These are phyloP conservation scores for Elegia similella DNA, from an alignment of 2,888 invertebrate genomes.

Conservation along the genomic window DNA sequence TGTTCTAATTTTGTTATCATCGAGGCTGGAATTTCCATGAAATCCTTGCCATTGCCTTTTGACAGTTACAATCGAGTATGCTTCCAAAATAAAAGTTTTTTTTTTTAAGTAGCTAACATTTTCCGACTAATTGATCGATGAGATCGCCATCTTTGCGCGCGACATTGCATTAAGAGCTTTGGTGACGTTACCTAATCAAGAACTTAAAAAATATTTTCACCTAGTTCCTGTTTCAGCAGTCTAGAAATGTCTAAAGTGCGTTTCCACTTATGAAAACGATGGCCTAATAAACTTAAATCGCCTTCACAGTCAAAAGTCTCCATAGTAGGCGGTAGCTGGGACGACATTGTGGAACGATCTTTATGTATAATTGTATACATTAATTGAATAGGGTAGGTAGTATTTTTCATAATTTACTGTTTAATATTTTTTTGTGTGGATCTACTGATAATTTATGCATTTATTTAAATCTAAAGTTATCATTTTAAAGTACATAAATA, in stretches of 20 bases:
- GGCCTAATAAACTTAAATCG: too few species aligned
- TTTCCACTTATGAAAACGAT: too few species aligned
- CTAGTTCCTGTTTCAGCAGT: neutral
- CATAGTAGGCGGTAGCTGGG: neutral
- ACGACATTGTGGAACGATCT: neutral
- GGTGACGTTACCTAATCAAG: neutral
- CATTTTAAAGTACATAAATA: neutral
- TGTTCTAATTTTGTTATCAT: neutral
- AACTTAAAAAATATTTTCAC: neutral
- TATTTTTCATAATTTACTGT: too few species aligned
- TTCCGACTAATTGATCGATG: neutral
- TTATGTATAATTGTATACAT: too few species aligned
- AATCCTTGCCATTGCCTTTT: neutral
- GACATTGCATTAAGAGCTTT: constrained; percentile 3
- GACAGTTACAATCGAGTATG: constrained; percentile 2
- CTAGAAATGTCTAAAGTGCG: neutral
- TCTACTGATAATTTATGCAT: neutral
- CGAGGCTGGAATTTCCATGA: neutral
- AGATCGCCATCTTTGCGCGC: too few species aligned
- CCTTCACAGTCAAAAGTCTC: neutral
- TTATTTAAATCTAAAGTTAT: neutral
- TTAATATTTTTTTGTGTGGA: neutral
- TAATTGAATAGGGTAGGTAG: neutral
- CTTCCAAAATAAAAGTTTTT: neutral
- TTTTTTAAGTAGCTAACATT: neutral